Evolutionary conservation across 2,113 vertebrate genomes (phyloP).

Genomic region (Bagarius yarrelli): DNA sequence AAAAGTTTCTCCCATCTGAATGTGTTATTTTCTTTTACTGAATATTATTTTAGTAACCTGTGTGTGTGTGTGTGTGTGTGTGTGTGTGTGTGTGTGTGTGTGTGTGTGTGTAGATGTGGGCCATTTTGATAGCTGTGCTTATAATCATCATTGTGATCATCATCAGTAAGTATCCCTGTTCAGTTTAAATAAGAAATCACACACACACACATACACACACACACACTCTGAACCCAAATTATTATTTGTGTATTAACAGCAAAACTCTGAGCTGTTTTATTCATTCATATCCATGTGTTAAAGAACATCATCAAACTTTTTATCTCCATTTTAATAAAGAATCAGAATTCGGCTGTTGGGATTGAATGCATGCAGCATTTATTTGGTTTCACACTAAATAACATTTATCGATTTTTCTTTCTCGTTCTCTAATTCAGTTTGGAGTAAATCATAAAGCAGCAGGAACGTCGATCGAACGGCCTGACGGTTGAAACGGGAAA

Average conservation of each 20-base stretch:
- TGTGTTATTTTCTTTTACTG: no score
- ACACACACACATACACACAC: background rate
- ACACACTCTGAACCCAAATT: no score
- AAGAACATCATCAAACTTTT: no score
- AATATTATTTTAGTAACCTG: background rate
- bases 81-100: conserved; percentile 30
- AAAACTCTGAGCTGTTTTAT: no score
- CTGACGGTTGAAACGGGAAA: conserved; percentile 49
- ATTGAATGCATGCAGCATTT: background rate
- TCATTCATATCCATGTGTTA: no score
- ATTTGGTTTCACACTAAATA: background rate
- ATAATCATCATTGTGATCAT: conserved; percentile 87
- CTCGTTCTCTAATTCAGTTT: conserved; percentile 60
- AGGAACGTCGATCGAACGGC: background rate
- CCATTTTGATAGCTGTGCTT: conserved; percentile 85
- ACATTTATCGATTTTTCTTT: background rate
- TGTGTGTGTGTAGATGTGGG: conserved; percentile 86
- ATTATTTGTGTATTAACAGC: no score
- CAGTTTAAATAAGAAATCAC: background rate
- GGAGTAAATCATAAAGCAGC: conserved; percentile 58
- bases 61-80: background rate
- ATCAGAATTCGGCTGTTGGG: background rate
- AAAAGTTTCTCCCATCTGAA: conserved; percentile 17
- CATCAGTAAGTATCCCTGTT: conserved; percentile 77
- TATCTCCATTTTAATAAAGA: no score